A percentile compares a stretch with the other conserved stretches of the same genome.
Evolutionary conservation across 2,888 invertebrate species (phyloP).

Genomic region (Busseola fusca): DNA sequence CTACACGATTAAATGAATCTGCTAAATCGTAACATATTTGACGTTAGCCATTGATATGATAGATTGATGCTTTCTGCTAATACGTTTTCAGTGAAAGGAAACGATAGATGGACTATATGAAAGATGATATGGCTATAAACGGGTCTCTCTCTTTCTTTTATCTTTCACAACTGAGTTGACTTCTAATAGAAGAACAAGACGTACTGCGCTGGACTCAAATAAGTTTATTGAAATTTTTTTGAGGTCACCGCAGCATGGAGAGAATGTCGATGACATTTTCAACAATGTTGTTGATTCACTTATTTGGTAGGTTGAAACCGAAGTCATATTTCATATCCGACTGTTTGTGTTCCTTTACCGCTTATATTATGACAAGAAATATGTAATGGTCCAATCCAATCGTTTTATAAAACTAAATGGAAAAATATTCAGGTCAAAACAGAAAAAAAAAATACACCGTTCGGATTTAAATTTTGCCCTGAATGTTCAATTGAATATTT

Average conservation of each 20-base stretch:
- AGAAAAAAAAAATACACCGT: conserved; percentile 25
- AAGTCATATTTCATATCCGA: background rate
- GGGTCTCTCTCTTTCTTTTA: background rate
- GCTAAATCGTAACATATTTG: background rate
- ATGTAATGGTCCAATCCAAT: background rate
- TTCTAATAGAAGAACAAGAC: background rate
- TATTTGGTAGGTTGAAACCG: background rate
- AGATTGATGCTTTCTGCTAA: background rate
- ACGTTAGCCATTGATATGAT: background rate
- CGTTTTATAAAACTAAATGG: conserved; percentile 4
- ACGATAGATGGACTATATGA: background rate
- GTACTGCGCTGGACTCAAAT: too few relatives aligned
- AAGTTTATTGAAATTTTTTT: too few relatives aligned
- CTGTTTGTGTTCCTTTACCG: too few relatives aligned
- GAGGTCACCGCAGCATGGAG: too few relatives aligned
- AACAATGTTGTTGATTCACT: background rate
- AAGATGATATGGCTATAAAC: background rate
- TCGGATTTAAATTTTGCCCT: conserved; percentile 41
- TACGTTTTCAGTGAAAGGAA: background rate
- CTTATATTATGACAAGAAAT: background rate
- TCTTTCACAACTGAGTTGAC: background rate
- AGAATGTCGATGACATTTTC: background rate
- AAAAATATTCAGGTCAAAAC: conserved; percentile 32
- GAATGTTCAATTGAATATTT: conserved; percentile 37
- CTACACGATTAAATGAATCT: background rate